Evolutionary conservation across 2,888 invertebrate species (phyloP), one percentile per base, ranked within the genome.

Genomic region (Clepsis dumicolana): DNA sequence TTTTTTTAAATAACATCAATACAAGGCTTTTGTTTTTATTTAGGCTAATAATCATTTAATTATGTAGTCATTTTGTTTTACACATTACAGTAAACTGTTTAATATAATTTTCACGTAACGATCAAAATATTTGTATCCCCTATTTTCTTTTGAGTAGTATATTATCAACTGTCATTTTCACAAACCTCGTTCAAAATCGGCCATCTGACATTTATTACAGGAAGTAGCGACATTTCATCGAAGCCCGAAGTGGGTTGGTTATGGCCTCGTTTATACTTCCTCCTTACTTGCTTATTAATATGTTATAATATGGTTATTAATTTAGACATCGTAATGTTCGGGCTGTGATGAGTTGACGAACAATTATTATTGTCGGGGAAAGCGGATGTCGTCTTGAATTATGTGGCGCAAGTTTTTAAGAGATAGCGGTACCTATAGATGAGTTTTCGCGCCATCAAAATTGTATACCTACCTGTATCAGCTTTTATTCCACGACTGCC

Each of bases 191-290:
- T 4, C 10, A 8, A 16, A 59, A 32, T 48, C 7, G 0, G 14
- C 25, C 25, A 35, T 56, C 16, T 18, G 29, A 14, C 66, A 61
- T 61, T 61, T 48, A 48, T 16, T 32, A 18, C 54, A 48, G 54
- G 54, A 61, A 61, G 54, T 48, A 59, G 61, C 29, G 41, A 41
- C 32, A 61, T 66, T 66, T 61, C 5, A 21, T 32, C 56, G 35
- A 56, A 56, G 7, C 21, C 5, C 12, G 10, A 54, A 56, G 35
- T 21, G 18, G 29, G 54, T 32, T 18, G 29, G 4, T 21, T 4
- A 12, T 32, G 56, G 14, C 56, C 35, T 35, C 35, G 12, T 14
- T 4, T 12, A 18, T 14, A 21, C 35, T 56, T 56, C 56, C 56
- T 56, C 56, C 24, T 21, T 21, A 48, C 21, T 8, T 2, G 12